These are phyloP conservation scores for Calephelis nemesis DNA, from an alignment of 1,140 invertebrate genomes.

Conservation along the genomic window DNA sequence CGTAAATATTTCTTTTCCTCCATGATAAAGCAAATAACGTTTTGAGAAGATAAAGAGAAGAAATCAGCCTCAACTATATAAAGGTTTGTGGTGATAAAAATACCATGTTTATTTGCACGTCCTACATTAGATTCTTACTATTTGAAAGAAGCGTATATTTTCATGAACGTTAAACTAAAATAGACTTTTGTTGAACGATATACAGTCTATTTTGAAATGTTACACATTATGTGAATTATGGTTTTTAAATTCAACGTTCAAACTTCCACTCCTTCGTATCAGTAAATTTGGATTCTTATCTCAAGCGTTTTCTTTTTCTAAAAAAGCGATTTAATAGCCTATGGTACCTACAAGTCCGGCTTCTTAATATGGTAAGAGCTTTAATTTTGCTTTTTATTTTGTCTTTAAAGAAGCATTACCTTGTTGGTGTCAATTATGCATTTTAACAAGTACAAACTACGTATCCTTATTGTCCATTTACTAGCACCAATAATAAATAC, in stretches of 20 bases:
- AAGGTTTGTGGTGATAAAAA: constrained; percentile 77
- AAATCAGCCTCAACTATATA: constrained; percentile 78
- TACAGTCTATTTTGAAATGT: constrained; percentile 46
- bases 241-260: constrained; percentile 25
- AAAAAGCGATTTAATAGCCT: constrained; percentile 57
- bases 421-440: neutral
- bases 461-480: too few species aligned
- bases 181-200: constrained; percentile 36
- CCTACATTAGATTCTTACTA: constrained; percentile 63
- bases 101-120: constrained; percentile 78
- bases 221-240: neutral
- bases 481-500: too few species aligned
- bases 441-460: too few species aligned
- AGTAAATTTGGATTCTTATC: constrained; percentile 73
- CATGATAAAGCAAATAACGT: constrained; percentile 75
- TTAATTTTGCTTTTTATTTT: constrained; percentile 15
- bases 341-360: constrained; percentile 21
- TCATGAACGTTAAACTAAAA: constrained; percentile 40
- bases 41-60: constrained; percentile 73
- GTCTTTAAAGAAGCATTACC: neutral
- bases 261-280: constrained; percentile 65
- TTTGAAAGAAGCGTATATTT: constrained; percentile 47
- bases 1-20: constrained; percentile 65
- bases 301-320: constrained; percentile 54
- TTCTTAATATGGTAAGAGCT: constrained; percentile 2